Percentiles rank a stretch among this genome's conserved stretches.
Conservation (phyloP, 2,797 vertebrate species). For the Pelobates cultripes region DNA sequence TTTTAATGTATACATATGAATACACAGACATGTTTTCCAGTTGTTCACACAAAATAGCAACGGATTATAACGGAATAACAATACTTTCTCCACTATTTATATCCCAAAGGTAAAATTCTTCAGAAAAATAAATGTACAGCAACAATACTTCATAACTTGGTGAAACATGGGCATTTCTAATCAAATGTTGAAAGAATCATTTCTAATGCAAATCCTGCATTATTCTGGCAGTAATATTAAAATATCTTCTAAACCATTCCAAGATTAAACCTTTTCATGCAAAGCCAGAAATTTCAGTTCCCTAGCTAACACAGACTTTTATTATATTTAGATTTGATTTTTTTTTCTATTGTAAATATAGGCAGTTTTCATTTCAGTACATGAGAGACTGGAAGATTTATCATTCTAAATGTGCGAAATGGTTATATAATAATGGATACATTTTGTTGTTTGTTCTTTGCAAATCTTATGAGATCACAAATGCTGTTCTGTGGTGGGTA, state of each 20-base stretch:
- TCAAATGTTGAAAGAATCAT: constrained; percentile 46
- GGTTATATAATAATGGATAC: not conserved
- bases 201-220: constrained; percentile 53
- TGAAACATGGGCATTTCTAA: constrained; percentile 42
- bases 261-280: constrained; percentile 56
- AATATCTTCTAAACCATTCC: constrained; percentile 54
- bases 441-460: too few relatives aligned
- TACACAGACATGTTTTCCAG: too few relatives aligned
- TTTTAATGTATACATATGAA: too few relatives aligned
- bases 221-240: constrained; percentile 52
- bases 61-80: too few relatives aligned
- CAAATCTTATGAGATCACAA: too few relatives aligned
- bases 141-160: constrained; percentile 21
- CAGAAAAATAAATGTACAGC: constrained; percentile 16
- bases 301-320: constrained; percentile 27
- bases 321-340: constrained; percentile 37
- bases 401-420: constrained; percentile 19
- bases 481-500: too few relatives aligned
- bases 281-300: constrained; percentile 51
- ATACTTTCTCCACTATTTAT: not conserved
- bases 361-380: constrained; percentile 34
- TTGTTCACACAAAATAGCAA: too few relatives aligned
- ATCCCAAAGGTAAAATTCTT: constrained; percentile 9
- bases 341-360: constrained; percentile 32
- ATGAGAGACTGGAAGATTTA: constrained; percentile 34